Evolutionary conservation across 64 coral and sea anemone genomes (phyloP), one percentile per base, ranked within the genome.

Genomic region (Pachyseris speciosa): DNA sequence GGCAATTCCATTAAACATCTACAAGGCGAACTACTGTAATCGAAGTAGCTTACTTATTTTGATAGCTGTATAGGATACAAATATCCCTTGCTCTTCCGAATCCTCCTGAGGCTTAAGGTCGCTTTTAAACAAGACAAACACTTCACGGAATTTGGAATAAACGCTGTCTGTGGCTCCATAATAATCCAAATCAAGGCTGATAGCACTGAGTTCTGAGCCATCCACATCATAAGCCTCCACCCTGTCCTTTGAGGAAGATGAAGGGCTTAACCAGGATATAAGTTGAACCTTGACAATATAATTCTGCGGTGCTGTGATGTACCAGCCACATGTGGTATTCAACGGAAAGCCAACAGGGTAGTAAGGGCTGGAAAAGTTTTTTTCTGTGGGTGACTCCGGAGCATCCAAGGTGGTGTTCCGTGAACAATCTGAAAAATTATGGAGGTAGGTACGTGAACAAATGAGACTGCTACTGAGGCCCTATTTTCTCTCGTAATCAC

Each of bases 351-450:
- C 25, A 5, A 2, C 1, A 2, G 72, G 86, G 53, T 34, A 77
- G 38, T 61, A 88, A 1, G 55, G 72, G 20, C 72, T 88, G n/a
- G 72, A 76, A 48, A 88, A 88, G 53, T 64, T 88, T 0, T 81
- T 31, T 61, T 39, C 53, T 9, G 53, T 19, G 2, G 77, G 77
- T 2, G 77, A 81, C 51, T 39, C 8, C 32, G 77, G 77, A 38
- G 77, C 77, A 34, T 60, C 36, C 22, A 61, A 38, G 32, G 51
- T 81, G 15, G 52, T 60, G 52, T 81, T 81, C 3, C 12, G 4
- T 0, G 75, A 55, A 78, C 75, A 78, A 4, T 55, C 75, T 78
- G 29, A 55, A 78, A 78, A 57, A 12, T 29, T 1, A 33, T n/a
- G n/a, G n/a, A n/a, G n/a, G n/a, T n/a, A n/a, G n/a, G n/a, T n/a